Evolutionary conservation across 2,113 vertebrate genomes (phyloP).

Genomic region (Anguilla rostrata): DNA sequence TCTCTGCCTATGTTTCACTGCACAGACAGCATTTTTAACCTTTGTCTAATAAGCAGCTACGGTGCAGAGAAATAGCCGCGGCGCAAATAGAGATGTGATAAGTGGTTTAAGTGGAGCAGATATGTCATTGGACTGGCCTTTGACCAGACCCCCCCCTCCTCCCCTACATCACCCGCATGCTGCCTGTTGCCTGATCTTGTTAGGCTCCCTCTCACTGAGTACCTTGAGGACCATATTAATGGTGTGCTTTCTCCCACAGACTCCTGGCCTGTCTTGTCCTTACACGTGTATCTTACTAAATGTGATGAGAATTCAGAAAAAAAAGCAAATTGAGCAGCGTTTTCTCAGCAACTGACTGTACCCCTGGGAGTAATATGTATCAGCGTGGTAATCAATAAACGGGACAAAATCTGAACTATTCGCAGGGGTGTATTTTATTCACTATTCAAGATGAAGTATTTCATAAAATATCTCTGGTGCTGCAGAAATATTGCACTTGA

Average conservation of each 20-base stretch:
- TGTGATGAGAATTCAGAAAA: constrained; percentile 1
- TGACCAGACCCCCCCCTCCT: too few relatives aligned
- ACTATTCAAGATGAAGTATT: constrained; percentile 34
- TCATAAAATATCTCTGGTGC: constrained; percentile 45
- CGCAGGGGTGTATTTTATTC: constrained; percentile 32
- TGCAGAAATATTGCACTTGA: constrained; percentile 42
- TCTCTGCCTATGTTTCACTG: neutral
- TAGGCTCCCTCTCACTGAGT: neutral
- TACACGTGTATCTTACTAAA: neutral
- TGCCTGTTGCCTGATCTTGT: neutral
- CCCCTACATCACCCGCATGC: neutral
- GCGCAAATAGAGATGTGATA: neutral
- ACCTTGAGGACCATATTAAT: constrained; percentile 2
- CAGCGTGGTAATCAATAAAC: constrained; percentile 45
- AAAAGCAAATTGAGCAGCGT: neutral
- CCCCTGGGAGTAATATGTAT: constrained; percentile 6
- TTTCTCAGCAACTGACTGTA: constrained; percentile 23
- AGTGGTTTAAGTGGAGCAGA: neutral
- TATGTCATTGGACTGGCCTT: neutral
- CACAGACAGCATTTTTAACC: neutral
- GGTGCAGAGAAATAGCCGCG: neutral
- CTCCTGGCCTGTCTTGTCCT: constrained; percentile 11
- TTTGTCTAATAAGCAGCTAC: neutral
- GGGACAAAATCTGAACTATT: constrained; percentile 53
- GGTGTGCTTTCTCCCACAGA: constrained; percentile 15